Evolutionary conservation across 2,113 vertebrate genomes (phyloP).

Genomic region (Nannospalax galili): DNA sequence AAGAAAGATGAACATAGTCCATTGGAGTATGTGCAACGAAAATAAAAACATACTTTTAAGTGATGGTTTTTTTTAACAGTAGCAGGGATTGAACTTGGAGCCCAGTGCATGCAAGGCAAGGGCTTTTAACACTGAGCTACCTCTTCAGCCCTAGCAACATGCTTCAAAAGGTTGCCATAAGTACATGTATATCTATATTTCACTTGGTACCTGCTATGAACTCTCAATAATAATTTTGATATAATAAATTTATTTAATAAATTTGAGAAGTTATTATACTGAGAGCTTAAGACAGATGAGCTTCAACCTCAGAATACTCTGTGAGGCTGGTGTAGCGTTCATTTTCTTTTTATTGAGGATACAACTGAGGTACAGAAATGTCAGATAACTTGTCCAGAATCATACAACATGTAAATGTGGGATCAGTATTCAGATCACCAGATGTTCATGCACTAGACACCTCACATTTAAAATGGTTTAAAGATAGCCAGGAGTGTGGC

Average conservation of each 20-base stretch:
- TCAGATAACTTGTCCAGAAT: not conserved
- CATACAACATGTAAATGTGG: not conserved
- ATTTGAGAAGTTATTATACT: not conserved
- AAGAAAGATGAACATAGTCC: slow-evolving; percentile 20
- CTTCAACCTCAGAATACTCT: not conserved
- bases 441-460: not conserved
- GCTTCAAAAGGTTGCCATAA: not conserved
- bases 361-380: not conserved
- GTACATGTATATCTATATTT: not conserved
- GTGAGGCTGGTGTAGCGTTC: not conserved
- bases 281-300: not conserved
- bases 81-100: not conserved
- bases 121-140: not conserved
- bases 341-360: not conserved
- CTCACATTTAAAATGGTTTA: not conserved
- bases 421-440: not conserved
- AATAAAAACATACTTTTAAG: not conserved
- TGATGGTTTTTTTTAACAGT: not conserved
- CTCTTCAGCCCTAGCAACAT: not conserved
- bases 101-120: not conserved
- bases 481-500: no score
- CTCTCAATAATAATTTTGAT: not conserved
- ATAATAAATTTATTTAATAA: no score
- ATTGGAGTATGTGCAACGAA: not conserved
- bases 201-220: not conserved